phyloP scores from a whole-genome alignment of 1,140 invertebrate genomes.

The Dendroctonus ponderosae region DNA sequence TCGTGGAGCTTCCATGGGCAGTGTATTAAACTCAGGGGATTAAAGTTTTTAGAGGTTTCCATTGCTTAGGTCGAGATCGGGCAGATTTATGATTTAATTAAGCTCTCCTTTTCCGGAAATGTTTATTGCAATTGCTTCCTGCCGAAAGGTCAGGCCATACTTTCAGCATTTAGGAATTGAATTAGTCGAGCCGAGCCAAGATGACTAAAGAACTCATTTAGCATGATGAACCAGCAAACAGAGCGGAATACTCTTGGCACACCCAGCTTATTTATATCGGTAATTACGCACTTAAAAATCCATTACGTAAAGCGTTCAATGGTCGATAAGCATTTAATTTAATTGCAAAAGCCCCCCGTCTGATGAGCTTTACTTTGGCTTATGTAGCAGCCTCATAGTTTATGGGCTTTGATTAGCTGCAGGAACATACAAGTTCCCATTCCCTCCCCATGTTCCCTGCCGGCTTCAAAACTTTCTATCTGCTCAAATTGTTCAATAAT shows the following conservation, averaged over 20 bases:
- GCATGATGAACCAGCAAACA: slow-evolving; percentile 15
- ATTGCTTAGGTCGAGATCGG: not conserved
- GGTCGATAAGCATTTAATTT: not conserved
- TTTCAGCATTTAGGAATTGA: too few species aligned
- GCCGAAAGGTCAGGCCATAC: too few species aligned
- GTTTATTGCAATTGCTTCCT: too few species aligned
- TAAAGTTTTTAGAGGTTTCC: slow-evolving; percentile 7
- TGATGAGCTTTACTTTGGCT: too few species aligned
- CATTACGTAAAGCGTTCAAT: slow-evolving; percentile 24
- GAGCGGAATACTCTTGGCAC: slow-evolving; percentile 14
- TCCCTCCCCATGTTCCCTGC: too few species aligned
- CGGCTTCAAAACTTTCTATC: too few species aligned
- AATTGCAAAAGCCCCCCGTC: too few species aligned
- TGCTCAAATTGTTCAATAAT: too few species aligned
- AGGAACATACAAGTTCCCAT: too few species aligned
- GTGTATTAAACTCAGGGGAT: slow-evolving; percentile 13
- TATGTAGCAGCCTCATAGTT: too few species aligned
- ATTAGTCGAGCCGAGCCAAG: too few species aligned
- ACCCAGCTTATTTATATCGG: slow-evolving; percentile 23
- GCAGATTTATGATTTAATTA: slow-evolving; percentile 1
- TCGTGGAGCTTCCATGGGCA: not conserved
- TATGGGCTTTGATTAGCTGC: too few species aligned
- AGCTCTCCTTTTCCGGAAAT: not conserved
- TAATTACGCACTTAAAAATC: slow-evolving; percentile 25
- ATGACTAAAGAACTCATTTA: slow-evolving; percentile 10